Percentiles rank a stretch among this genome's conserved stretches.
Evolutionary conservation across 2,888 invertebrate species (phyloP).

Genomic region (Tetropium fuscum): DNA sequence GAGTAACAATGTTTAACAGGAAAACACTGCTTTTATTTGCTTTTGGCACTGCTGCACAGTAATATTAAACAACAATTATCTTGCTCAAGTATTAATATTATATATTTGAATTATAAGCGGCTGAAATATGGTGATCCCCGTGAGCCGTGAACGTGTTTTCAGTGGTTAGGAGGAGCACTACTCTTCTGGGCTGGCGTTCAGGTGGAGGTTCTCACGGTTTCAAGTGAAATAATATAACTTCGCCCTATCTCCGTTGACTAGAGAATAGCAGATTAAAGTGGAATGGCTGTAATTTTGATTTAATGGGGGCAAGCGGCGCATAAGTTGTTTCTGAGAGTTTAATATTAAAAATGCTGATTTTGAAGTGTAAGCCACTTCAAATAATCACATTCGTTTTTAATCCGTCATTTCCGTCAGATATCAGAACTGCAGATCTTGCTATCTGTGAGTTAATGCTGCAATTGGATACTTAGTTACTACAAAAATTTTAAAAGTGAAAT

Average conservation of each 20-base stretch:
- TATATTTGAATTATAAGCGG: conserved; percentile 57
- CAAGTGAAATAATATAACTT: conserved; percentile 55
- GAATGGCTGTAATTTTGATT: conserved; percentile 37
- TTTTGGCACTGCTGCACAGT: conserved; percentile 44
- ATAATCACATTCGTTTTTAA: no score
- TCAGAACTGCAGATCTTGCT: no score
- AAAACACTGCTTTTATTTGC: conserved; percentile 52
- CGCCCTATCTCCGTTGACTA: conserved; percentile 41
- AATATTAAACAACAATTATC: conserved; percentile 58
- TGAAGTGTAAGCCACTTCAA: no score
- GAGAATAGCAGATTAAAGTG: conserved; percentile 37
- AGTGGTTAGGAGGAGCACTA: conserved; percentile 32
- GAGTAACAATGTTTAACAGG: conserved; percentile 50
- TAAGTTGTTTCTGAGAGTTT: background rate
- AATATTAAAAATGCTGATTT: no score
- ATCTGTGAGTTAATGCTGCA: no score
- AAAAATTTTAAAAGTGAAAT: no score
- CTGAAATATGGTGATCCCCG: conserved; percentile 46
- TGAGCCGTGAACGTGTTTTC: conserved; percentile 1
- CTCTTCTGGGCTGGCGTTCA: conserved; percentile 48
- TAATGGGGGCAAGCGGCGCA: conserved; percentile 27
- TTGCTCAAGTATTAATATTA: conserved; percentile 59
- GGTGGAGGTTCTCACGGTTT: conserved; percentile 57
- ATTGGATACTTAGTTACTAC: no score
- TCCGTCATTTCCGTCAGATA: no score